Evolutionary conservation across 2,113 vertebrate genomes (phyloP).

Genomic region (Pomatostomus ruficeps): DNA sequence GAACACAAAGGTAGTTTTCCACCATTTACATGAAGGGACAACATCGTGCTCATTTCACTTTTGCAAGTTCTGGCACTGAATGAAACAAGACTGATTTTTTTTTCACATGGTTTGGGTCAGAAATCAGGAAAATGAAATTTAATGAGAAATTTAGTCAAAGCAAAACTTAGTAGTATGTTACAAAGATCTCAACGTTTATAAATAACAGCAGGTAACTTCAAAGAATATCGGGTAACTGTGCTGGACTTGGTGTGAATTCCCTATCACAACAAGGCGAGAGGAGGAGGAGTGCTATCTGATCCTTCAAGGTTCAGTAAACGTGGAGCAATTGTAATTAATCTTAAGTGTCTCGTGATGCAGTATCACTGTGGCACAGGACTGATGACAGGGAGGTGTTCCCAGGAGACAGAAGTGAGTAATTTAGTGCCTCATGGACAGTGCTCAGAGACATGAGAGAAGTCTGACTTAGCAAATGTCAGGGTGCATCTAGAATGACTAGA

Average conservation of each 20-base stretch:
- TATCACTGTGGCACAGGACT: background rate
- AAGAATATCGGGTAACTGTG: background rate
- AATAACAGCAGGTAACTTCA: background rate
- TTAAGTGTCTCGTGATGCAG: background rate
- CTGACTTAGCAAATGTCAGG: constrained; percentile 54
- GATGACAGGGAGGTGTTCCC: background rate
- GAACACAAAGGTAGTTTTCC: background rate
- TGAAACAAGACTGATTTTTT: background rate
- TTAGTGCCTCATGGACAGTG: background rate
- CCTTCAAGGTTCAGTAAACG: background rate
- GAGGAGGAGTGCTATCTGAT: background rate
- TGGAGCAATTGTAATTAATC: constrained; percentile 34
- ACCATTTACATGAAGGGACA: background rate
- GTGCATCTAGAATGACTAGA: constrained; percentile 28
- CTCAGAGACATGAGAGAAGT: background rate
- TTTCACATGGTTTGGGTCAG: background rate
- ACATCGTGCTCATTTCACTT: background rate
- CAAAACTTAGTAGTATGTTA: background rate
- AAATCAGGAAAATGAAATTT: background rate
- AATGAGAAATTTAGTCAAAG: background rate
- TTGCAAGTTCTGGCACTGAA: background rate
- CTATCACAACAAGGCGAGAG: background rate
- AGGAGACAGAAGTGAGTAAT: background rate
- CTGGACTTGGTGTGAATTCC: background rate
- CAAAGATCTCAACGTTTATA: background rate